phyloP scores from a whole-genome alignment of 1,140 invertebrate genomes.

The Parasteatoda tepidariorum region DNA sequence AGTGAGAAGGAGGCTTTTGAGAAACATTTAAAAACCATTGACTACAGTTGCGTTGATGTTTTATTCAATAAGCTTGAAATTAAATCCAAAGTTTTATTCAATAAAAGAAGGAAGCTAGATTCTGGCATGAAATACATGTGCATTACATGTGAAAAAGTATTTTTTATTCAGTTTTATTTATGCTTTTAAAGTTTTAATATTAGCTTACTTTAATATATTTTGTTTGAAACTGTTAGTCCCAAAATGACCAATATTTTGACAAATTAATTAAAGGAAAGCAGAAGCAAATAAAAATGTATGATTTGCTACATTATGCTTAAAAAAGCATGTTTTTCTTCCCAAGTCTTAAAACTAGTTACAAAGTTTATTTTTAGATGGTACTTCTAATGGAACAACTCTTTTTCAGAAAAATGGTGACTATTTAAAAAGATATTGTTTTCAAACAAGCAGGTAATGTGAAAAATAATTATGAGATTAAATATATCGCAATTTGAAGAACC shows the following conservation, averaged over 20 bases:
- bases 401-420: no score
- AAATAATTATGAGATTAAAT: no score
- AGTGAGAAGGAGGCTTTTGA: slow-evolving; percentile 55
- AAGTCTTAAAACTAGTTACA: no score
- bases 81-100: background rate
- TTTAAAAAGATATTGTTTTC: no score
- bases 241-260: background rate
- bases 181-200: background rate
- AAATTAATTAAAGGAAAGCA: no score
- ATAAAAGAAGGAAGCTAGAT: background rate
- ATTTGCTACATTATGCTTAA: no score
- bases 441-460: no score
- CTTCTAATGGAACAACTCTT: no score
- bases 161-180: background rate
- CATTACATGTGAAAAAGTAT: slow-evolving; percentile 8
- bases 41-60: slow-evolving; percentile 58
- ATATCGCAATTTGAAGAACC: no score
- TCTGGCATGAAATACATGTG: background rate
- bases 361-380: no score
- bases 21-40: slow-evolving; percentile 55
- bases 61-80: slow-evolving; percentile 37
- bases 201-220: background rate
- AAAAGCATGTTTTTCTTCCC: no score
- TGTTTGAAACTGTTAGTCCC: background rate
- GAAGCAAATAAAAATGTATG: no score